Evolutionary conservation across 2,888 invertebrate species (phyloP), one percentile per base, ranked within the genome.

Genomic region (Heliconius erato): DNA sequence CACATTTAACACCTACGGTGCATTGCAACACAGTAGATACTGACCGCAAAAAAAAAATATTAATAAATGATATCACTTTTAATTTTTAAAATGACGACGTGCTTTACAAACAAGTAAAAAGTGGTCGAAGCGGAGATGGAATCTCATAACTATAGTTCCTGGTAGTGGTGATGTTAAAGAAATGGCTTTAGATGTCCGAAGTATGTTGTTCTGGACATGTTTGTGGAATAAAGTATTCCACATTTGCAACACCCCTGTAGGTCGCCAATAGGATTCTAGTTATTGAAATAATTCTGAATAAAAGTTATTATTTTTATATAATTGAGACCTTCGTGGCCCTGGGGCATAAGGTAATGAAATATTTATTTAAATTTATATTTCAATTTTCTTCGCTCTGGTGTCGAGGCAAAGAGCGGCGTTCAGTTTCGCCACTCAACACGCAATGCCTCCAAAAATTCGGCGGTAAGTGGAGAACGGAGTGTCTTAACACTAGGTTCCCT

Each of bases 161-260:
- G 89, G 91, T 90, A 92, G 86, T 86, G 89, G 87, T 89, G 91
- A 91, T 90, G 87, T 89, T 85, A 89, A 86, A 91, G 88, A 85
- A 90, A 93, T 92, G 91, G 85, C 85, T 80, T 84, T 63, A 79
- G 86, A 91, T 91, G 89, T 87, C 90, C 88, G 86, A 92, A 92
- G 89, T 90, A 93, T 91, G 91, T 86, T 91, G 92, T 93, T 89
- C 78, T 80, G 85, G 85, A 87, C 89, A 88, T 90, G 88, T 88
- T 88, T 90, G 89, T 88, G 87, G 86, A 88, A 88, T 82, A 82
- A 81, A 85, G 86, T 86, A 86, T 86, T 85, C 93, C 6, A 32
- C 32, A 32, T 6, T 6, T 94, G 94, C 91, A 67, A 54, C 91
- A 82, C 84, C 88, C 88, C 89, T 89, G 91, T 88, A 91, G 91